A percentile compares a stretch with the other conserved stretches of the same genome.
These are phyloP conservation scores for Gephyroberyx darwinii DNA, from an alignment of 2,797 vertebrate species.

Conservation along the genomic window DNA sequence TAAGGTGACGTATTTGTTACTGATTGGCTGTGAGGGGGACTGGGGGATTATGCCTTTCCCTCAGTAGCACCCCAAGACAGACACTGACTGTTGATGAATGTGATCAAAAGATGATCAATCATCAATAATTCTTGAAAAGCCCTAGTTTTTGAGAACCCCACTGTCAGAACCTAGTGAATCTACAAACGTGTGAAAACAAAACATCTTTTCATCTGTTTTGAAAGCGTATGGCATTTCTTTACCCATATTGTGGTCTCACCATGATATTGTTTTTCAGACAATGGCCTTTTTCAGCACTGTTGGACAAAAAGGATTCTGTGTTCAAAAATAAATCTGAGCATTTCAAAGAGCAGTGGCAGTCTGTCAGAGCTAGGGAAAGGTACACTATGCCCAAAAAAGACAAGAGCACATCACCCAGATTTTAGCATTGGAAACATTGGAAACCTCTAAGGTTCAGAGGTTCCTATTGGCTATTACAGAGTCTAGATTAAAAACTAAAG, in stretches of 20 bases:
- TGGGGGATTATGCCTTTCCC: too few relatives aligned
- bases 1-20: too few relatives aligned
- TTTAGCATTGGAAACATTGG: too few relatives aligned
- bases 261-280: not conserved
- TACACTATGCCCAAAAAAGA: too few relatives aligned
- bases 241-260: not conserved
- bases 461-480: not conserved
- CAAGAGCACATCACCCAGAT: too few relatives aligned
- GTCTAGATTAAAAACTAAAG: not conserved
- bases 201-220: not conserved
- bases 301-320: not conserved
- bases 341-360: too few relatives aligned
- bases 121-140: not conserved
- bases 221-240: not conserved
- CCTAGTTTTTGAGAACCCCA: not conserved
- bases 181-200: not conserved
- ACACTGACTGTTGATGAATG: not conserved
- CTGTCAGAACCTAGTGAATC: not conserved
- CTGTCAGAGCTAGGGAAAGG: too few relatives aligned
- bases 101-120: not conserved
- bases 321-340: not conserved
- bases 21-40: too few relatives aligned
- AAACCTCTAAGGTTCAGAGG: not conserved
- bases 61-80: too few relatives aligned
- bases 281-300: not conserved